A percentile compares a stretch with the other conserved stretches of the same genome.
phyloP scores from a whole-genome alignment of 2,113 vertebrate species.

The Kryptolebias marmoratus region DNA sequence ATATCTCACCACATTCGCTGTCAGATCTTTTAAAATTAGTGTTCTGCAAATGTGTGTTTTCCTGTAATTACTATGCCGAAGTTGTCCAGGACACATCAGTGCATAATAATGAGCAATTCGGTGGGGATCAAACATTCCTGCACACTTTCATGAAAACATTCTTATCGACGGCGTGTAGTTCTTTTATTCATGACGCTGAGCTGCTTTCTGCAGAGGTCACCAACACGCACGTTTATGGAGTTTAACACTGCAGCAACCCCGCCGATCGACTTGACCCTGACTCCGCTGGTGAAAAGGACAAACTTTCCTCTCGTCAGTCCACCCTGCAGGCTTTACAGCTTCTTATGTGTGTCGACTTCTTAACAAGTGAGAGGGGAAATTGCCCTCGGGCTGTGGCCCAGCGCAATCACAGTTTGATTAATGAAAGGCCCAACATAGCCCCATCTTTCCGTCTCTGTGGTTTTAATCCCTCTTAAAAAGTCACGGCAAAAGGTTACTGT shows the following conservation, averaged over 20 bases:
- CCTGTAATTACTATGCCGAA: slow-evolving; percentile 27
- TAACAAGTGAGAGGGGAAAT: slow-evolving; percentile 51
- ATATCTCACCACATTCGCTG: slow-evolving; percentile 15
- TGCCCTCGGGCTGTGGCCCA: slow-evolving; percentile 39
- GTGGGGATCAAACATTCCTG: slow-evolving; percentile 34
- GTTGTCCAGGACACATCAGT: slow-evolving; percentile 39
- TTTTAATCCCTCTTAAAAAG: slow-evolving; percentile 77
- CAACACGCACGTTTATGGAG: neutral
- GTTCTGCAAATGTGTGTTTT: slow-evolving; percentile 20
- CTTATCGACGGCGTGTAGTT: neutral
- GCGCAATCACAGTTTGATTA: slow-evolving; percentile 68
- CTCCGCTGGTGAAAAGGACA: slow-evolving; percentile 24
- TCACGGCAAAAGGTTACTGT: slow-evolving; percentile 73
- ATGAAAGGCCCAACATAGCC: slow-evolving; percentile 55
- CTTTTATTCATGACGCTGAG: slow-evolving; percentile 7
- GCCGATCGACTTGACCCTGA: slow-evolving; percentile 3
- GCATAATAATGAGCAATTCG: slow-evolving; percentile 49
- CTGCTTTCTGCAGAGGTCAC: neutral
- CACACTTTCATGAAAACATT: slow-evolving; percentile 23
- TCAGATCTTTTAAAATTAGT: slow-evolving; percentile 16
- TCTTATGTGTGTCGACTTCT: slow-evolving; percentile 20
- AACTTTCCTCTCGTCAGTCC: slow-evolving; percentile 28
- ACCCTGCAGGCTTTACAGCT: slow-evolving; percentile 9
- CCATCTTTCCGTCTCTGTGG: slow-evolving; percentile 63
- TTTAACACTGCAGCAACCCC: slow-evolving; percentile 8